Conservation (phyloP, 2,113 vertebrate genomes). For the Hippocampus abdominalis region DNA sequence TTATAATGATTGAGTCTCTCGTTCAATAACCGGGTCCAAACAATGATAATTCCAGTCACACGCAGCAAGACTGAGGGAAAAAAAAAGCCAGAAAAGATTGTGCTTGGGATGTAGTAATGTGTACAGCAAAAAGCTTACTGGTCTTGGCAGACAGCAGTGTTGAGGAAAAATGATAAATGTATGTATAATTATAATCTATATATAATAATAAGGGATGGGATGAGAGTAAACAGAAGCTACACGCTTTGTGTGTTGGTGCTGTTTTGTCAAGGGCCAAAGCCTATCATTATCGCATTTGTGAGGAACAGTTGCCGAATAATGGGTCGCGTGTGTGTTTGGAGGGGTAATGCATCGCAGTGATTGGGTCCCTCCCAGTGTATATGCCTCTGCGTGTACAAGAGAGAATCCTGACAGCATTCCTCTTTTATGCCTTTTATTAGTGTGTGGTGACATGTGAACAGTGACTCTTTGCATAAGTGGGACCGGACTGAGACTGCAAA, state of each 20-base stretch:
- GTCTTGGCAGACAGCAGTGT: constrained; percentile 5
- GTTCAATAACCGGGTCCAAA: not conserved
- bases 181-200: constrained; percentile 3
- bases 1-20: not conserved
- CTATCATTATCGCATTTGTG: constrained; percentile 80
- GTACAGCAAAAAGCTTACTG: constrained; percentile 36
- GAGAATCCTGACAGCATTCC: constrained; percentile 17
- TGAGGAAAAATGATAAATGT: constrained; percentile 1
- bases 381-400: constrained; percentile 18
- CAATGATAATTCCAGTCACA: not conserved
- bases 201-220: constrained; percentile 39
- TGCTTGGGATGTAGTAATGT: constrained; percentile 6
- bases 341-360: constrained; percentile 39
- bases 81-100: not conserved
- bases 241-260: constrained; percentile 65
- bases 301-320: constrained; percentile 72
- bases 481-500: not conserved
- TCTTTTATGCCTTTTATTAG: constrained; percentile 6
- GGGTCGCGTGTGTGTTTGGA: constrained; percentile 54
- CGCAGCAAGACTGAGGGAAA: not conserved
- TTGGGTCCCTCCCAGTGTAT: constrained; percentile 28
- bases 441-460: constrained; percentile 8
- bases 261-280: constrained; percentile 57
- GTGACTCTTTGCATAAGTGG: not conserved
- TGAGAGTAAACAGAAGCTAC: constrained; percentile 62